phyloP scores from a whole-genome alignment of 2,888 invertebrate species.

The Lithophane leautieri region DNA sequence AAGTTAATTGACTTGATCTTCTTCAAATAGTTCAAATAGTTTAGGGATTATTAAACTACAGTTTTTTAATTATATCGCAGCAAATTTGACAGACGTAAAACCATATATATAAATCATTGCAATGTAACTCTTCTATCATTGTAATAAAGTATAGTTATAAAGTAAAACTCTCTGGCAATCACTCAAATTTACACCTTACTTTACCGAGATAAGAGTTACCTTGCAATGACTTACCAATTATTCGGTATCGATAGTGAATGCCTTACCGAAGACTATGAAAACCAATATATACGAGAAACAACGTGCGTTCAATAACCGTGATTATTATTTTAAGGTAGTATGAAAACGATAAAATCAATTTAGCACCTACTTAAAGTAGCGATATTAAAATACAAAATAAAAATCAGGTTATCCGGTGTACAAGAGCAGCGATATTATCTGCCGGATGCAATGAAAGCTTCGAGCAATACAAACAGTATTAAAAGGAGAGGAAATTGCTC shows the following conservation, averaged over 20 bases:
- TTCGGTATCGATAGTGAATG: background rate
- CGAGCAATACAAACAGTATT: conserved; percentile 34
- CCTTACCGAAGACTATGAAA: background rate
- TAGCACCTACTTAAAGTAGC: conserved; percentile 7
- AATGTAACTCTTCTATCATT: background rate
- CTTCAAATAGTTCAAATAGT: conserved; percentile 34
- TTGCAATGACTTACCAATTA: background rate
- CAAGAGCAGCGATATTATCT: conserved; percentile 38
- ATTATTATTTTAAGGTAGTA: conserved; percentile 22
- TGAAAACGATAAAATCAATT: conserved; percentile 29
- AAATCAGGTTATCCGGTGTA: conserved; percentile 18
- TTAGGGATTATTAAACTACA: conserved; percentile 22
- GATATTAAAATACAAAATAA: conserved; percentile 17
- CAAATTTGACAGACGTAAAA: background rate
- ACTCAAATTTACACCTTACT: background rate
- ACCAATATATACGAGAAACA: background rate
- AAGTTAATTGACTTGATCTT: conserved; percentile 51
- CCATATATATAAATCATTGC: background rate
- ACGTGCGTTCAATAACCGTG: background rate
- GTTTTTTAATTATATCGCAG: conserved; percentile 8
- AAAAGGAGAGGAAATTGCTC: conserved; percentile 50
- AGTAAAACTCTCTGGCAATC: background rate
- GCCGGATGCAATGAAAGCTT: conserved; percentile 51
- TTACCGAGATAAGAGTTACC: background rate
- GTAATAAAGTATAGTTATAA: background rate